A percentile compares a stretch with the other conserved stretches of the same genome.
Evolutionary conservation across 2,113 vertebrate genomes (phyloP).

Genomic region (Dicrurus megarhynchus): DNA sequence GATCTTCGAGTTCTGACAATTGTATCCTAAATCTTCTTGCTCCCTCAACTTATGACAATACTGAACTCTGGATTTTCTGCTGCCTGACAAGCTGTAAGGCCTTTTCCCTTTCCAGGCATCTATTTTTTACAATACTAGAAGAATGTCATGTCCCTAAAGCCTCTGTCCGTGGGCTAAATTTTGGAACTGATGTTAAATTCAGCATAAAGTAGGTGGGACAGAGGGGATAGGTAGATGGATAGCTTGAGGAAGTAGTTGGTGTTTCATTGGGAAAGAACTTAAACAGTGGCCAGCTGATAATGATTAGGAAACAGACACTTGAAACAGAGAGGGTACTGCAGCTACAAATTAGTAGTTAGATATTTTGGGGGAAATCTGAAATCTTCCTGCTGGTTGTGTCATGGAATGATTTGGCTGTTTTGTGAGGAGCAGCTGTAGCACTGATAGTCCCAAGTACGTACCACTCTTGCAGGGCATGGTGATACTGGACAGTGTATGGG

Average conservation of each 20-base stretch:
- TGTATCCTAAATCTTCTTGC: background rate
- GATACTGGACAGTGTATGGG: background rate
- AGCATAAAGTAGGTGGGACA: background rate
- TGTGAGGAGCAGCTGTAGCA: background rate
- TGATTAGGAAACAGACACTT: background rate
- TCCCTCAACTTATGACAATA: background rate
- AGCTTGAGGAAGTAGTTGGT: background rate
- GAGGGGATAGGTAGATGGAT: background rate
- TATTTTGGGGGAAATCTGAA: background rate
- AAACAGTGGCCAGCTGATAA: background rate
- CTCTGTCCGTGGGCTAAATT: background rate
- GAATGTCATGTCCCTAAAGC: background rate
- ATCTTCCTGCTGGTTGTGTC: background rate
- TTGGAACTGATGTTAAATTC: background rate
- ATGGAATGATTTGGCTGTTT: too few relatives aligned
- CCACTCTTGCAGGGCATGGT: background rate
- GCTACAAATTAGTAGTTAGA: background rate
- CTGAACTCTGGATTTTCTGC: background rate
- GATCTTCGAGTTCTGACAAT: background rate
- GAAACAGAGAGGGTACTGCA: background rate
- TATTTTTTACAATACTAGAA: background rate
- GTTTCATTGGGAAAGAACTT: background rate
- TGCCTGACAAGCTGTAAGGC: background rate
- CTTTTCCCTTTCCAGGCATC: background rate
- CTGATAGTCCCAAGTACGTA: too few relatives aligned